Evolutionary conservation across 2,113 vertebrate species (phyloP).

Genomic region (Silurus glanis): DNA sequence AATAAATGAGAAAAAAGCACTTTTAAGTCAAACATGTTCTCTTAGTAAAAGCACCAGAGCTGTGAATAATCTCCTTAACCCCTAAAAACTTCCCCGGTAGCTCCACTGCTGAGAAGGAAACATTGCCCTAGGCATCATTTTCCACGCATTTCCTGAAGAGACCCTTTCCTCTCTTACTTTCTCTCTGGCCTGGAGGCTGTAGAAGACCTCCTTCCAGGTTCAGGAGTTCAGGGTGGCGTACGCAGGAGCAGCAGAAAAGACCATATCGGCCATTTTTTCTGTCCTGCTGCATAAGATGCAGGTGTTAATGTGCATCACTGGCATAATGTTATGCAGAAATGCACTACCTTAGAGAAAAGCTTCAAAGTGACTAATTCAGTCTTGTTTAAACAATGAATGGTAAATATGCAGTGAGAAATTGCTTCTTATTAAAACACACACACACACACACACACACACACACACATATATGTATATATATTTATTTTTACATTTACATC

Average conservation of each 20-base stretch:
- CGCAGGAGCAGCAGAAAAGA: constrained; percentile 39
- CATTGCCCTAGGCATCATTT: constrained; percentile 56
- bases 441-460: not conserved
- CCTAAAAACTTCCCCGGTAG: constrained; percentile 37
- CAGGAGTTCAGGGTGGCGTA: constrained; percentile 52
- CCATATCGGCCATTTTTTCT: constrained; percentile 25
- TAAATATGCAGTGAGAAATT: constrained; percentile 24
- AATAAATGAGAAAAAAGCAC: constrained; percentile 10
- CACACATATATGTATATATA: too few relatives aligned
- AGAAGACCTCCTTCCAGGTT: constrained; percentile 51
- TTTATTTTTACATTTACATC: too few relatives aligned
- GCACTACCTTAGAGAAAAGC: not conserved
- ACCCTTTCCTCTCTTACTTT: constrained; percentile 32
- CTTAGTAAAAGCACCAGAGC: constrained; percentile 11
- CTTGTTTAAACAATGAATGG: constrained; percentile 48
- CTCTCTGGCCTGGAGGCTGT: constrained; percentile 54
- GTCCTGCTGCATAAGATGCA: constrained; percentile 36
- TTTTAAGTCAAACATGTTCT: constrained; percentile 3
- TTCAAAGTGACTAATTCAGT: constrained; percentile 41
- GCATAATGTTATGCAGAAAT: constrained; percentile 45
- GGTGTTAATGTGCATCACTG: constrained; percentile 50
- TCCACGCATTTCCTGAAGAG: constrained; percentile 52
- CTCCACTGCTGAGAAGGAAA: constrained; percentile 54
- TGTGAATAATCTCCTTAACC: constrained; percentile 56
- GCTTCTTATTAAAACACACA: not conserved